Percentiles rank a stretch among this genome's conserved stretches.
These are phyloP conservation scores for Suricata suricatta DNA, from an alignment of 2,113 vertebrate species.

Conservation along the genomic window DNA sequence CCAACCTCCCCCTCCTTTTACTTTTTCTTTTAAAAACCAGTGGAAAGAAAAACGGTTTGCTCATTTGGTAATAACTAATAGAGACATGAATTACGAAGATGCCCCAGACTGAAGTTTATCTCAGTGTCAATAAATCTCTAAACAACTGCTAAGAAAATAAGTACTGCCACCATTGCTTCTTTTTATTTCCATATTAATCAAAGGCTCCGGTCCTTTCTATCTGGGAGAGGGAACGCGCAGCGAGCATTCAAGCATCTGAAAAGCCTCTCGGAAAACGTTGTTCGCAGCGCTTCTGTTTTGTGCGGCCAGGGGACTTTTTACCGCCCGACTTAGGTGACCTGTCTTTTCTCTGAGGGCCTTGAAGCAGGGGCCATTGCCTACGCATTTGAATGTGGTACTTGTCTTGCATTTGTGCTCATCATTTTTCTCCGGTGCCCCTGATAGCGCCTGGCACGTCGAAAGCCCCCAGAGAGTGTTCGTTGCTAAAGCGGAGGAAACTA, in stretches of 20 bases:
- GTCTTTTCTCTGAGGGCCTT: background rate
- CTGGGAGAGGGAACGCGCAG: background rate
- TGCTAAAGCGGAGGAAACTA: background rate
- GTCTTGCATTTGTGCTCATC: background rate
- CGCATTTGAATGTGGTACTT: background rate
- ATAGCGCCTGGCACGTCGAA: background rate
- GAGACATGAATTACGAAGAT: conserved; percentile 69
- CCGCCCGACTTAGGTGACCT: background rate
- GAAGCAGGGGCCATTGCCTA: background rate
- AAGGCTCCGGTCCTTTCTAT: background rate
- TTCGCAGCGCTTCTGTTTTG: background rate
- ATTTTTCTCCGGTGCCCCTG: background rate
- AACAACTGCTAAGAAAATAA: conserved; percentile 79
- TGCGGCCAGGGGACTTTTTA: background rate
- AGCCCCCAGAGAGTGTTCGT: background rate
- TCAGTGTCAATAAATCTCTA: conserved; percentile 81
- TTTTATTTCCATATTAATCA: conserved; percentile 85
- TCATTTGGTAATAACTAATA: conserved; percentile 79
- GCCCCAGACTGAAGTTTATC: conserved; percentile 78
- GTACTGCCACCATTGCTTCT: conserved; percentile 72
- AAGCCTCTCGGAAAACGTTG: background rate
- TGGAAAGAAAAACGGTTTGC: conserved; percentile 76
- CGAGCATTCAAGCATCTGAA: background rate
- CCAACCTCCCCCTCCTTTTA: background rate
- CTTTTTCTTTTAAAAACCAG: background rate